These are phyloP conservation scores for Cydia amplana DNA, from an alignment of 1,140 invertebrate genomes.

Conservation along the genomic window DNA sequence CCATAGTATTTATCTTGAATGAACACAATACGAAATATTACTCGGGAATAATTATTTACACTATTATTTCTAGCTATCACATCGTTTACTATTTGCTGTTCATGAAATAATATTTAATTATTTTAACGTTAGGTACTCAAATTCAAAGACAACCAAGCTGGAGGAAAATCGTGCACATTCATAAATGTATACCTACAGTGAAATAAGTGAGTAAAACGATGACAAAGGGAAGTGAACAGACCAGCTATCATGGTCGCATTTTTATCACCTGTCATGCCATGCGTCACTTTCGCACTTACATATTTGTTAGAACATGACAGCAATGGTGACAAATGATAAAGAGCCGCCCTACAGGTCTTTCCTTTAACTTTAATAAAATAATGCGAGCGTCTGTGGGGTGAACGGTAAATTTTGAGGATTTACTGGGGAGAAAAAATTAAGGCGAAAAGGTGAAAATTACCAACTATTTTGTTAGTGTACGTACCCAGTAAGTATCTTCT, in stretches of 20 bases:
- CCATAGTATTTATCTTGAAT: too few relatives aligned
- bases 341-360: too few relatives aligned
- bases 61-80: too few relatives aligned
- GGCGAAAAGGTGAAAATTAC: not conserved
- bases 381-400: not conserved
- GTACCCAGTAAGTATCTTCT: conserved; percentile 66
- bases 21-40: too few relatives aligned
- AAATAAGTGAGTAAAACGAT: not conserved
- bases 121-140: not conserved
- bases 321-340: too few relatives aligned
- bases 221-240: not conserved
- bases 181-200: not conserved
- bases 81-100: not conserved
- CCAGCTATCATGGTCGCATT: too few relatives aligned
- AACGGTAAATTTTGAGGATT: not conserved
- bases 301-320: too few relatives aligned
- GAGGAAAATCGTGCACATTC: not conserved
- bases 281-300: too few relatives aligned
- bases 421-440: not conserved
- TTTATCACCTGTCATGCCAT: too few relatives aligned
- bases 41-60: too few relatives aligned
- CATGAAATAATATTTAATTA: not conserved
- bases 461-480: conserved; percentile 42
- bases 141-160: not conserved
- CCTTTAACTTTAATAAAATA: too few relatives aligned